A percentile compares a stretch with the other conserved stretches of the same genome.
These are phyloP conservation scores for Cervus canadensis DNA, from an alignment of 2,113 vertebrate species.

Conservation along the genomic window DNA sequence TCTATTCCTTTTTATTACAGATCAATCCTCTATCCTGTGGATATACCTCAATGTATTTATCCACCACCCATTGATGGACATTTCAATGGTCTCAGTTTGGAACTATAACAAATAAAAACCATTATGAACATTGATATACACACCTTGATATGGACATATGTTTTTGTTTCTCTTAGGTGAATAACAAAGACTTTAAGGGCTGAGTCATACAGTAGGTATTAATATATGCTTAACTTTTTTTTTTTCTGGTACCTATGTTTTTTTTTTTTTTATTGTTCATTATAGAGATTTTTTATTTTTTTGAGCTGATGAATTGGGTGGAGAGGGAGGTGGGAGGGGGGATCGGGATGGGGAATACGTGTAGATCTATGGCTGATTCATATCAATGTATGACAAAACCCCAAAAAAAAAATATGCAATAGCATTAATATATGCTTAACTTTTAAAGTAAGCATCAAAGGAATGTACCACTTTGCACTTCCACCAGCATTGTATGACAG, in stretches of 20 bases:
- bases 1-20: background rate
- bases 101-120: background rate
- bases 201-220: background rate
- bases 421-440: background rate
- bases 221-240: background rate
- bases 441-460: background rate
- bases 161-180: background rate
- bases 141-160: background rate
- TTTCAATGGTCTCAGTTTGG: background rate
- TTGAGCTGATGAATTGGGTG: too few species aligned
- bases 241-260: too few species aligned
- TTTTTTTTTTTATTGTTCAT: too few species aligned
- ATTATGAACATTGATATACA: background rate
- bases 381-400: too few species aligned
- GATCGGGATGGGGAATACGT: too few species aligned
- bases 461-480: background rate
- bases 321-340: too few species aligned
- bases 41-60: background rate
- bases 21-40: background rate
- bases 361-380: too few species aligned
- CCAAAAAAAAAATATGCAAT: too few species aligned
- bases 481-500: background rate
- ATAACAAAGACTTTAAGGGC: background rate
- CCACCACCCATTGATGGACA: background rate
- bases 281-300: too few species aligned